phyloP scores from a whole-genome alignment of 2,888 invertebrate genomes.

The Pristionchus mayeri region DNA sequence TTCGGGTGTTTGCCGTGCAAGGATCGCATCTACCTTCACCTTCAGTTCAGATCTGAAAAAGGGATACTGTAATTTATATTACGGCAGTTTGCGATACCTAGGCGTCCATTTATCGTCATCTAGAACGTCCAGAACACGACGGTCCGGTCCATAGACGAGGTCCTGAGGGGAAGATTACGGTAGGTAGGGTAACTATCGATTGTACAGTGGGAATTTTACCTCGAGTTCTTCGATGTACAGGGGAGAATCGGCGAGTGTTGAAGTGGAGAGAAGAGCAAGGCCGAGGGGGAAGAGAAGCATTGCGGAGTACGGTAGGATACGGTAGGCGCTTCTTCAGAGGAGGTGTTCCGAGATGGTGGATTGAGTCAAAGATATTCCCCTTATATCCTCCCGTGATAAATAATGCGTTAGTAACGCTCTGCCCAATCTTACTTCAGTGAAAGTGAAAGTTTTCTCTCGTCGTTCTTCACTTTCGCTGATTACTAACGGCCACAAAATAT shows the following conservation, averaged over 20 bases:
- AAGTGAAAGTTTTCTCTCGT: too few species aligned
- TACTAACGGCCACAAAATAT: too few species aligned
- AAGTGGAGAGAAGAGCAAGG: neutral
- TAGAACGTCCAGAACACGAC: neutral
- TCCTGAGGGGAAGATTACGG: conserved; percentile 22
- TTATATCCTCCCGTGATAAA: too few species aligned
- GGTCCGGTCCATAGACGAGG: neutral
- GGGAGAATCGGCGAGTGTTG: neutral
- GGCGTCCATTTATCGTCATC: neutral
- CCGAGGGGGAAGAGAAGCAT: neutral
- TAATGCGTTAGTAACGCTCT: too few species aligned
- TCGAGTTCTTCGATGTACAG: conserved; percentile 20
- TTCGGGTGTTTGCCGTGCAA: neutral
- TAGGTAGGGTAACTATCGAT: neutral
- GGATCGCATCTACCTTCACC: neutral
- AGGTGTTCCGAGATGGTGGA: too few species aligned
- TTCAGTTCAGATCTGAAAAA: conserved; percentile 3
- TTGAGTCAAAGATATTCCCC: too few species aligned
- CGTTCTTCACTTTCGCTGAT: too few species aligned
- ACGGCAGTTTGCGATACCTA: neutral
- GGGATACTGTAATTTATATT: neutral
- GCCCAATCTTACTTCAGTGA: too few species aligned
- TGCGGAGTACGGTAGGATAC: conserved; percentile 7
- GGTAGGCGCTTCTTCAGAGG: too few species aligned
- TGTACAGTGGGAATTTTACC: neutral